Conservation (phyloP, 37 sponge, comb jelly and placozoan genomes). For the Eunapius fragilis region DNA sequence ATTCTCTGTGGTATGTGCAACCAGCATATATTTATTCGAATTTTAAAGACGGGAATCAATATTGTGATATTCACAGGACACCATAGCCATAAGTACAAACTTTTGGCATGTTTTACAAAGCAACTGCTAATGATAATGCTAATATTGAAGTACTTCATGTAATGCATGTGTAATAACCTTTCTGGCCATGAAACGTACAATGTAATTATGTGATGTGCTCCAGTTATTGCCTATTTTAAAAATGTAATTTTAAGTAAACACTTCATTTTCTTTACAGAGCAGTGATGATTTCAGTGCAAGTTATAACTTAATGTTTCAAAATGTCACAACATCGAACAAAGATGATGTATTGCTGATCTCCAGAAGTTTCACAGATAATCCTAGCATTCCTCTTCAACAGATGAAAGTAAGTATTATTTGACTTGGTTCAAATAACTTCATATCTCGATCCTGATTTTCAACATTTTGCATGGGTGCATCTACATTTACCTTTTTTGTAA, state of each 20-base stretch:
- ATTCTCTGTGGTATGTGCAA: conserved; percentile 47
- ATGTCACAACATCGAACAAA: not conserved
- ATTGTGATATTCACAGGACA: not conserved
- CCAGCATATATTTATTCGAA: not conserved
- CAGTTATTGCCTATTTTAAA: not conserved
- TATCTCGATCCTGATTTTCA: too few species aligned
- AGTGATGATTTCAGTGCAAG: not conserved
- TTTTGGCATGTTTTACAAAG: not conserved
- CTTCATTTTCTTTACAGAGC: not conserved
- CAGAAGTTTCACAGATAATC: conserved; percentile 64
- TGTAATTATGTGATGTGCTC: too few species aligned
- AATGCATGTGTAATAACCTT: too few species aligned
- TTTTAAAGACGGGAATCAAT: not conserved
- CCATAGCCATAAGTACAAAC: not conserved
- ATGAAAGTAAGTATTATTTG: conserved; percentile 31
- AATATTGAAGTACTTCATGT: too few species aligned
- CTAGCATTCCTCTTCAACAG: conserved; percentile 56
- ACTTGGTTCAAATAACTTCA: not conserved
- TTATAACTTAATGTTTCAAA: not conserved
- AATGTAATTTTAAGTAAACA: not conserved
- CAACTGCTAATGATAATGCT: not conserved
- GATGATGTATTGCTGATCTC: conserved; percentile 24
- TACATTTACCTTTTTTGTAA: too few species aligned
- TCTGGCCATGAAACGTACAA: too few species aligned
- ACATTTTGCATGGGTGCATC: too few species aligned